A percentile compares a stretch with the other conserved stretches of the same genome.
Conservation (phyloP, 2,113 vertebrate genomes). For the Megatriorchis doriae region DNA sequence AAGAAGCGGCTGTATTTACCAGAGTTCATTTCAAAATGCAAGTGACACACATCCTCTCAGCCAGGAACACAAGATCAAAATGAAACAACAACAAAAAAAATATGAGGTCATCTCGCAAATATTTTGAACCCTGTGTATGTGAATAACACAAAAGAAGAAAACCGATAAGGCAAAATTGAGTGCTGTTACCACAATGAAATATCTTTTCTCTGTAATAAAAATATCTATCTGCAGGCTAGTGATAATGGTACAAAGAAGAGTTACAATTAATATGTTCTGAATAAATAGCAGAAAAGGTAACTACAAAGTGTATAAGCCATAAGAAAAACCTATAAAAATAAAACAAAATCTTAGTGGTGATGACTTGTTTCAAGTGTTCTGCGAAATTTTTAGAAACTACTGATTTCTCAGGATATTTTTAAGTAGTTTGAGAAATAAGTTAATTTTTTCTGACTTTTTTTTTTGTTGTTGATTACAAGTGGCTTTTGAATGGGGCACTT, state of each 20-base stretch:
- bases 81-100: not conserved
- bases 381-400: not conserved
- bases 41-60: constrained; percentile 19
- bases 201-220: not conserved
- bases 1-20: constrained; percentile 27
- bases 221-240: not conserved
- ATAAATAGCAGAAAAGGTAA: not conserved
- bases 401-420: not conserved
- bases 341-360: not conserved
- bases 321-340: not conserved
- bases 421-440: not conserved
- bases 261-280: not conserved
- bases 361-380: not conserved
- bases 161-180: not conserved
- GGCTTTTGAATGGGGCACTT: not conserved
- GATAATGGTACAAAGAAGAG: not conserved
- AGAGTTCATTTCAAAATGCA: constrained; percentile 25
- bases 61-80: constrained; percentile 24
- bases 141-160: not conserved
- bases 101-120: not conserved
- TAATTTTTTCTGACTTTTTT: not conserved
- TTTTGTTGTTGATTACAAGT: not conserved
- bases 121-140: not conserved
- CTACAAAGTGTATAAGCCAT: not conserved
- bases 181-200: not conserved